Evolutionary conservation across 2,797 vertebrate genomes (phyloP).

Genomic region (Potorous gilbertii): DNA sequence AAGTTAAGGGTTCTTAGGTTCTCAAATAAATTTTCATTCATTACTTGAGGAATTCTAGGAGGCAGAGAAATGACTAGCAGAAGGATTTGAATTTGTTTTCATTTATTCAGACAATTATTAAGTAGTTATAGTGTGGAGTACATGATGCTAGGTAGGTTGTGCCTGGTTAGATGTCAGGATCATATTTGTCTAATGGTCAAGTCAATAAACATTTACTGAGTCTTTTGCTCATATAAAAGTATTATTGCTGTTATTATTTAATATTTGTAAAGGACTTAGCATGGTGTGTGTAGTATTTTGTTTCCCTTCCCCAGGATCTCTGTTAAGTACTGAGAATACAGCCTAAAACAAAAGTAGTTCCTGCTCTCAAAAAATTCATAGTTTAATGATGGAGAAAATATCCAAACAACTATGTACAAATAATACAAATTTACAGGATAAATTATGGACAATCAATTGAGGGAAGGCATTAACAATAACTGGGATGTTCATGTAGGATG

Average conservation of each 20-base stretch:
- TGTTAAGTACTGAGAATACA: not conserved
- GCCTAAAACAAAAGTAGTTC: not conserved
- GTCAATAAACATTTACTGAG: not conserved
- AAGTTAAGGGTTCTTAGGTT: slow-evolving; percentile 47
- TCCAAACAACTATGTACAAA: not conserved
- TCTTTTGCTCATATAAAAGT: not conserved
- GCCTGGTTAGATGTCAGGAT: not conserved
- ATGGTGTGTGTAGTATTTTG: not conserved
- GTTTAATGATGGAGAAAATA: not conserved
- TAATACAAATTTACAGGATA: not conserved
- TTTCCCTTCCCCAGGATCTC: not conserved
- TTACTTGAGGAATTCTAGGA: slow-evolving; percentile 57
- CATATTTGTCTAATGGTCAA: not conserved
- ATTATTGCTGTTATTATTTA: not conserved
- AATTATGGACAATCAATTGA: not conserved
- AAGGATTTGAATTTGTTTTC: not conserved
- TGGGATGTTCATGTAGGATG: not conserved
- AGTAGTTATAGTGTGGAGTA: not conserved
- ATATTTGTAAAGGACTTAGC: not conserved
- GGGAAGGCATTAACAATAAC: not conserved
- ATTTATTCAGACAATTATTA: not conserved
- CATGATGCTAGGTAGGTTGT: not conserved
- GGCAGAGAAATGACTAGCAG: slow-evolving; percentile 12
- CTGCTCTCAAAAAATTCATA: not conserved
- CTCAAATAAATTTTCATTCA: slow-evolving; percentile 2